Evolutionary conservation across 2,888 invertebrate species (phyloP).

Genomic region (Acleris cristana): DNA sequence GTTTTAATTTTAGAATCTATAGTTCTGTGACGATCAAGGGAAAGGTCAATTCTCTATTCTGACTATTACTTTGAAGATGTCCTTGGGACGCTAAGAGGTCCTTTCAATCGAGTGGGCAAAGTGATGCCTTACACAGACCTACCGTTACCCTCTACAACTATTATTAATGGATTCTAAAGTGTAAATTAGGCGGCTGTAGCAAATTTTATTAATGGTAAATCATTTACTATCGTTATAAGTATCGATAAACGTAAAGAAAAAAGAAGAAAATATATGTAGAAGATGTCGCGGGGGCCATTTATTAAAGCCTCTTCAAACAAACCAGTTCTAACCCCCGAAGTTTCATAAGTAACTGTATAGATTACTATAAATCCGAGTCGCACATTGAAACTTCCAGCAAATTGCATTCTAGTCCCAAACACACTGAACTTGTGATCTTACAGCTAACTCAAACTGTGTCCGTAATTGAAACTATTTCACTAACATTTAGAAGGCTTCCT

Average conservation of each 20-base stretch:
- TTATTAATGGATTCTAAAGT: constrained; percentile 18
- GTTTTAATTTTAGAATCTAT: not conserved
- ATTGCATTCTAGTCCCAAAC: constrained; percentile 36
- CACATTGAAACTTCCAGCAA: constrained; percentile 23
- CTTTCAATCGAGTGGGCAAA: constrained; percentile 10
- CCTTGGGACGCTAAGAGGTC: constrained; percentile 6
- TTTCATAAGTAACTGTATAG: constrained; percentile 13
- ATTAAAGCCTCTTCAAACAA: too few relatives aligned
- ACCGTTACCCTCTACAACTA: constrained; percentile 10
- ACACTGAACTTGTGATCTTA: constrained; percentile 44
- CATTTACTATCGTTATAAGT: too few relatives aligned
- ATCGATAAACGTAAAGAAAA: too few relatives aligned
- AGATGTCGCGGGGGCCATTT: too few relatives aligned
- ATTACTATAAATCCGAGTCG: constrained; percentile 23
- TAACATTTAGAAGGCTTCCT: constrained; percentile 51
- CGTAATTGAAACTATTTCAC: constrained; percentile 62
- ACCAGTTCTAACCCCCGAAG: not conserved
- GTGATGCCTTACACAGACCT: constrained; percentile 15
- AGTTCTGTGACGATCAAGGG: not conserved
- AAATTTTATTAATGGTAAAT: too few relatives aligned
- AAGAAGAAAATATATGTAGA: too few relatives aligned
- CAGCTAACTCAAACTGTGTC: constrained; percentile 46
- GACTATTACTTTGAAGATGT: constrained; percentile 19
- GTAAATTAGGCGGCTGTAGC: not conserved
- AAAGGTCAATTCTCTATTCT: constrained; percentile 10